These are phyloP conservation scores for Mormyrus proboscirostris DNA, from an alignment of 2,797 vertebrate genomes.

Conservation along the genomic window DNA sequence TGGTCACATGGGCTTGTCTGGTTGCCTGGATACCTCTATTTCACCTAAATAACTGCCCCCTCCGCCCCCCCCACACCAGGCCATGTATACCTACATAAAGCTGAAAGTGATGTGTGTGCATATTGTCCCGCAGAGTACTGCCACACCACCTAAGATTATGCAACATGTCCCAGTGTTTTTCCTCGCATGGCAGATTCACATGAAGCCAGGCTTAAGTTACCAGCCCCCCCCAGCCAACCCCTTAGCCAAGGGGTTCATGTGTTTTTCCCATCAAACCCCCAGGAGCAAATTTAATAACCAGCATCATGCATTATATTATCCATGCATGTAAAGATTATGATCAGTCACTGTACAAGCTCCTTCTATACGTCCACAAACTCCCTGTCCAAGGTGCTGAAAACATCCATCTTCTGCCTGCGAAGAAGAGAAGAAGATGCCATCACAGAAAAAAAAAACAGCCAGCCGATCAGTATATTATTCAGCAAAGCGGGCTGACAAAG, in stretches of 20 bases:
- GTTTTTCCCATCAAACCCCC: neutral
- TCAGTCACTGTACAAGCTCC: neutral
- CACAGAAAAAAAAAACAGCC: neutral
- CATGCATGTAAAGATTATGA: neutral
- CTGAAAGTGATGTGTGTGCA: neutral
- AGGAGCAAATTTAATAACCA: neutral
- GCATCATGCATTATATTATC: neutral
- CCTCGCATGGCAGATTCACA: neutral
- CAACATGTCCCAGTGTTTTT: neutral
- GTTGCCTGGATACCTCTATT: neutral
- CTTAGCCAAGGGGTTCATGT: neutral
- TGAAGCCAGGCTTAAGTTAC: neutral
- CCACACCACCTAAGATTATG: neutral
- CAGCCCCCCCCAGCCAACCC: neutral
- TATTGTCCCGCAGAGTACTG: neutral
- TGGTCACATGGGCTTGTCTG: neutral
- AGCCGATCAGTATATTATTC: neutral
- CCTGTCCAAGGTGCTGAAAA: conserved; percentile 20
- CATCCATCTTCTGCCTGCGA: neutral
- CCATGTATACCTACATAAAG: neutral
- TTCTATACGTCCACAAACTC: neutral
- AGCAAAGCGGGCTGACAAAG: neutral
- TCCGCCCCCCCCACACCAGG: neutral
- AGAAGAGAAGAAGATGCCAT: neutral
- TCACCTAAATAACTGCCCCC: neutral